phyloP scores from a whole-genome alignment of 2,797 vertebrate species.

The Diceros bicornis region DNA sequence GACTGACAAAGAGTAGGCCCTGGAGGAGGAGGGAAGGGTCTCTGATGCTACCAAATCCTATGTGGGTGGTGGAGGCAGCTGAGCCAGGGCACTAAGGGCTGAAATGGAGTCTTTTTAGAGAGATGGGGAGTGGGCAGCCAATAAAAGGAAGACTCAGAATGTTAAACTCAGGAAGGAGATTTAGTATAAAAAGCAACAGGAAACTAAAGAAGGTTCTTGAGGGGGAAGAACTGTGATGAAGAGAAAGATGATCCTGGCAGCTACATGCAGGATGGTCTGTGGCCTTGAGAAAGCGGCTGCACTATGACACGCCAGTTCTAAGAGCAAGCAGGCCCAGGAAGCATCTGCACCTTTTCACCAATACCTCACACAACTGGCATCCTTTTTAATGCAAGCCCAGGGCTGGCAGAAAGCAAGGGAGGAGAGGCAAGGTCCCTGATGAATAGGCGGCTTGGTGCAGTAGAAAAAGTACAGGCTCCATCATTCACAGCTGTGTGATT shows the following conservation, averaged over 20 bases:
- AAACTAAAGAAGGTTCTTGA: constrained; percentile 40
- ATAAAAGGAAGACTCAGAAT: not conserved
- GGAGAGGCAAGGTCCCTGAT: not conserved
- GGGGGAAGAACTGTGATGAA: constrained; percentile 38
- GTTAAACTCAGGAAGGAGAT: constrained; percentile 44
- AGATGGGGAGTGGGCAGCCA: not conserved
- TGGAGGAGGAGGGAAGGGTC: not conserved
- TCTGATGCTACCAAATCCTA: not conserved
- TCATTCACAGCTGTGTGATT: not conserved
- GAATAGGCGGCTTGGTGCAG: not conserved
- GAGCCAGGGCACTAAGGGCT: not conserved
- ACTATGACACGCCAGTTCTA: not conserved
- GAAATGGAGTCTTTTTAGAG: not conserved
- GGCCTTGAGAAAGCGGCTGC: not conserved
- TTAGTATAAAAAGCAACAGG: constrained; percentile 58
- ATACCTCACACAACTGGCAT: not conserved
- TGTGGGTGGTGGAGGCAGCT: not conserved
- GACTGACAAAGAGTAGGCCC: not conserved
- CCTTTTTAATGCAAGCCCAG: not conserved
- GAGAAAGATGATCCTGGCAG: constrained; percentile 11
- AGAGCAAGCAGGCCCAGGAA: not conserved
- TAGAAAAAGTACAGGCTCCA: not conserved
- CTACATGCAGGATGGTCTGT: not conserved
- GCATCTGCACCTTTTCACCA: not conserved
- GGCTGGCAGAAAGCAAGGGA: not conserved